Evolutionary conservation across 2,113 vertebrate genomes (phyloP), one percentile per base, ranked within the genome.

Genomic region (Petromus typicus): DNA sequence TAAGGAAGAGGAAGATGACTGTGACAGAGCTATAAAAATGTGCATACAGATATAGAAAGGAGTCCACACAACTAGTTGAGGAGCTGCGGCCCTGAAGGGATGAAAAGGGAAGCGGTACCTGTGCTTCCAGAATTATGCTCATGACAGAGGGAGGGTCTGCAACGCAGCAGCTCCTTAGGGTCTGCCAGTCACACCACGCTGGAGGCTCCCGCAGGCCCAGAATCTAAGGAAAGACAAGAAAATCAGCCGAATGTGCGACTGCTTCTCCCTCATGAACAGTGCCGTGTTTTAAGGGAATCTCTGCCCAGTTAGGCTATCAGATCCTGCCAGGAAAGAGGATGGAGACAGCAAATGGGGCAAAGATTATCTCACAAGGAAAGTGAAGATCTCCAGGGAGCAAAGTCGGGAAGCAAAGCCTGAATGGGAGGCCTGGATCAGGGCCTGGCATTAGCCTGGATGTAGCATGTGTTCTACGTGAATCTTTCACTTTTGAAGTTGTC

Each of bases 111-210:
- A 89, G 80, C 7, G 98, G 81, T 96, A 99, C 99, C 98, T 99
- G 99, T 43, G 99, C 98, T 95, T 99, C 99, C 88, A 99, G 82
- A 98, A 99, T 99, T 37, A 98, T 69, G 56, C 98, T 98, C 95
- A 99, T 98, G 80, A 99, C 80, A 0, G 98, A 27, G 37, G 98
- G 98, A 0, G 99, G 98, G 86, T 99, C 98, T 25, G 98, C 98
- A 75, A 64, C 93, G 16, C 99, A 99, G 94, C 99, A 97, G 78
- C 95, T 98, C 96, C 98, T 99, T 97, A 99, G 97, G 69, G 99
- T 98, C 97, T 99, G 99, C 99, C 99, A 99, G 13, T 98, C 98
- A 61, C 87, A 93, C 99, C 99, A 99, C 2, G 98, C 59, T 8
- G 98, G 97, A 0, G 98, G 97, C 13, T 98, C 97, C 73, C 98